phyloP scores from a whole-genome alignment of 2,113 vertebrate genomes.

The Lepidothrix coronata region DNA sequence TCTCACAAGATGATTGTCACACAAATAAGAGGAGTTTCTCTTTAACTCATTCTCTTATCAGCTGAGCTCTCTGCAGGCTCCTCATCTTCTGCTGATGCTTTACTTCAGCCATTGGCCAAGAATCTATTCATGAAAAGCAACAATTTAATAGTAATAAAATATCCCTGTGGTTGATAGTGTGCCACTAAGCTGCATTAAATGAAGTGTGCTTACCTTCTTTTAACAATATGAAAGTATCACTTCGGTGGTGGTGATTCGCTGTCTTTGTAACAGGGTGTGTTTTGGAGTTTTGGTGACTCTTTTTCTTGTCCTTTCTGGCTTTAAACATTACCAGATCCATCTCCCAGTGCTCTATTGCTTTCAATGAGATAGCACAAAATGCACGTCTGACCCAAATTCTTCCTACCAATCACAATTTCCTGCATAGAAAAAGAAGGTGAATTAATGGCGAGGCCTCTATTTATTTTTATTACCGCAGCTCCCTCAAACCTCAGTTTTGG shows the following conservation, averaged over 20 bases:
- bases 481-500: neutral
- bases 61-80: slow-evolving; percentile 15
- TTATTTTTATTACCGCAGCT: neutral
- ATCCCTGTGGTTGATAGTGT: neutral
- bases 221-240: neutral
- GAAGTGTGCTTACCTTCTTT: slow-evolving; percentile 10
- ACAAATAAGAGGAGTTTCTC: slow-evolving; percentile 51
- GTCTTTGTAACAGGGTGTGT: neutral
- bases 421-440: neutral
- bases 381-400: neutral
- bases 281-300: neutral
- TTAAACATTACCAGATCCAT: neutral
- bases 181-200: slow-evolving; percentile 28
- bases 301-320: neutral
- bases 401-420: slow-evolving; percentile 13
- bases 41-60: slow-evolving; percentile 63
- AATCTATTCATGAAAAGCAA: neutral
- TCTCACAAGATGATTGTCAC: slow-evolving; percentile 56
- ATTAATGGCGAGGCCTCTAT: neutral
- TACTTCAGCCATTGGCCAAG: neutral
- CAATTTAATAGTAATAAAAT: neutral
- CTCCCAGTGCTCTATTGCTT: neutral
- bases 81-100: neutral
- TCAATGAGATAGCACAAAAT: neutral
- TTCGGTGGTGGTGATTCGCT: neutral